Evolutionary conservation across 37 sponge, comb jelly and placozoan genomes (phyloP), one percentile per base, ranked within the genome.

Genomic region (Chondrilla cf. caribensis): DNA sequence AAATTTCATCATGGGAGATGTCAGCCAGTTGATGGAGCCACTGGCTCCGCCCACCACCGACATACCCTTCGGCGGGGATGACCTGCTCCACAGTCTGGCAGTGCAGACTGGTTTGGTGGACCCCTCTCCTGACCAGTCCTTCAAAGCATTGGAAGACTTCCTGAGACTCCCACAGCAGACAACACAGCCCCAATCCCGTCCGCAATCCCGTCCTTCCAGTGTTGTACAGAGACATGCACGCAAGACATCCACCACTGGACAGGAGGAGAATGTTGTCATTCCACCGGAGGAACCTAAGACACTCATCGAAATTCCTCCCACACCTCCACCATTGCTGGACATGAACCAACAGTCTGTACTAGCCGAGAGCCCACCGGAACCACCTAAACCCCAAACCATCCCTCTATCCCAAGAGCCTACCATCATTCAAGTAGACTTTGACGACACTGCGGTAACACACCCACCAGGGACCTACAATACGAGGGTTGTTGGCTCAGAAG

Each of bases 1-100:
- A 39, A 47, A 87, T 33, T 35, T 87, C 11, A 65, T 91, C 28
- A 80, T 31, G 78, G 76, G 28, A 7, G 76, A 73, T 42, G 1
- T 39, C 9, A 2, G 38, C 8, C 39, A 35, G 19, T 18, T n/a
- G 3, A 8, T 43, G 3, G 24, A 17, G 21, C 76, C 41, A 42
- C 25, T n/a, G 4, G n/a, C 41, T 43, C 44, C 44, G 11, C 2
- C 25, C 42, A 39, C 3, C 41, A 38, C 39, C 21, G 76, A 73
- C 6, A 39, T 42, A 7, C 44, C 76, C 21, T 73, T 73, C 0
- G 76, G 76, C 15, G 76, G 76, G 36, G 44, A 42, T 25, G 41
- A 73, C 3, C 76, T 73, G 43, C 41, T 73, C 18, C 76, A 73
- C n/a, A 73, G 76, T 39, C 41, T 73, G 25, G 76, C 76, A 3